Conservation (phyloP, 2,888 invertebrate genomes). For the Stenurella melanura region DNA sequence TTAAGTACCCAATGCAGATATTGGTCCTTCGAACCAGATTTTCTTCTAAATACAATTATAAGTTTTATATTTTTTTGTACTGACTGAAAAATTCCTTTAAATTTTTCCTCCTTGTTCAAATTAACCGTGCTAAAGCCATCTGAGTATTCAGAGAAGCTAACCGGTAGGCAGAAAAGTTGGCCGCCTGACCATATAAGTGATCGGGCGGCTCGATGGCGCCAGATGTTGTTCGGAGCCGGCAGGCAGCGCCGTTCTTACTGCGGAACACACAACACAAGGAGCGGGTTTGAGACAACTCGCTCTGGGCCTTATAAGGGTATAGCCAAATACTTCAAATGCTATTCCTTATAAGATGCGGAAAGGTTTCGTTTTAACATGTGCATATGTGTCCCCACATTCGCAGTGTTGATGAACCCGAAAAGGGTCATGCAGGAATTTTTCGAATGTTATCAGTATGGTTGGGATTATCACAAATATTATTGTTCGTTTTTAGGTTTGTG, state of each 20-base stretch:
- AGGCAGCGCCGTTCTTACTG: conserved; percentile 36
- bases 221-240: conserved; percentile 67
- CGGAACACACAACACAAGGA: conserved; percentile 39
- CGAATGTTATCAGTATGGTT: not conserved
- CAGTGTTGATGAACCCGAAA: conserved; percentile 47
- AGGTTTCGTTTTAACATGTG: conserved; percentile 38
- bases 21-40: not conserved
- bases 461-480: not conserved
- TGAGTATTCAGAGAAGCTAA: conserved; percentile 30
- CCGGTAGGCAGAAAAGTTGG: conserved; percentile 62
- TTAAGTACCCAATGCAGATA: too few relatives aligned
- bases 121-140: conserved; percentile 24
- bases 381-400: conserved; percentile 36
- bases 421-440: conserved; percentile 30
- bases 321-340: conserved; percentile 48
- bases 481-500: not conserved
- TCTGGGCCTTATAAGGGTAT: conserved; percentile 48
- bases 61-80: not conserved
- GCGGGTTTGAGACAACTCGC: conserved; percentile 38
- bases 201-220: conserved; percentile 69
- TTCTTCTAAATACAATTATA: not conserved
- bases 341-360: conserved; percentile 52
- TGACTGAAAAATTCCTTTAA: not conserved
- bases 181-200: conserved; percentile 69
- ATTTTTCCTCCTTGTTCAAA: not conserved